These are phyloP conservation scores for Lota lota DNA, from an alignment of 2,113 vertebrate genomes.

Conservation along the genomic window DNA sequence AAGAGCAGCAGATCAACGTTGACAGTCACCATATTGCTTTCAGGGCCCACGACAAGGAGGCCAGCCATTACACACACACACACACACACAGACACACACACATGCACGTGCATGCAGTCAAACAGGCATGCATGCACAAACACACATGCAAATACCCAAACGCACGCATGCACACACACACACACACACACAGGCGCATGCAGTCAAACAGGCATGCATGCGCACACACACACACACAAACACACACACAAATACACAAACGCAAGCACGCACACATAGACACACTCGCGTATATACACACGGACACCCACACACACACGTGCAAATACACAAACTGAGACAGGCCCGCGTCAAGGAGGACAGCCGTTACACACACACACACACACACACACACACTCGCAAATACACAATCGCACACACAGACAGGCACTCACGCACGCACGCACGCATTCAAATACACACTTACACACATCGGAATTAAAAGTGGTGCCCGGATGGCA, in stretches of 20 bases:
- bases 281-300: not conserved
- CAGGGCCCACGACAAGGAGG: too few species aligned
- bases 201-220: not conserved
- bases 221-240: not conserved
- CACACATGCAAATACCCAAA: not conserved
- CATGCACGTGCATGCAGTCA: not conserved
- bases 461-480: not conserved
- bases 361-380: not conserved
- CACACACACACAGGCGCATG: not conserved
- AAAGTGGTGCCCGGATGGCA: too few species aligned
- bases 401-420: not conserved
- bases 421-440: conserved; percentile 7
- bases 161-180: not conserved
- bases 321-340: not conserved
- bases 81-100: not conserved
- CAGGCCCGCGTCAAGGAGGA: not conserved
- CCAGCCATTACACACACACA: not conserved
- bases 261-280: not conserved
- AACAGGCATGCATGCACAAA: not conserved
- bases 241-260: not conserved
- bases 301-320: not conserved
- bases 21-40: too few species aligned
- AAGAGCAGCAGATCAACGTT: too few species aligned
- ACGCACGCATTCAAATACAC: not conserved
- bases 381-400: not conserved